These are phyloP conservation scores for Trisateles emortualis DNA, from an alignment of 2,888 invertebrate species.

Conservation along the genomic window DNA sequence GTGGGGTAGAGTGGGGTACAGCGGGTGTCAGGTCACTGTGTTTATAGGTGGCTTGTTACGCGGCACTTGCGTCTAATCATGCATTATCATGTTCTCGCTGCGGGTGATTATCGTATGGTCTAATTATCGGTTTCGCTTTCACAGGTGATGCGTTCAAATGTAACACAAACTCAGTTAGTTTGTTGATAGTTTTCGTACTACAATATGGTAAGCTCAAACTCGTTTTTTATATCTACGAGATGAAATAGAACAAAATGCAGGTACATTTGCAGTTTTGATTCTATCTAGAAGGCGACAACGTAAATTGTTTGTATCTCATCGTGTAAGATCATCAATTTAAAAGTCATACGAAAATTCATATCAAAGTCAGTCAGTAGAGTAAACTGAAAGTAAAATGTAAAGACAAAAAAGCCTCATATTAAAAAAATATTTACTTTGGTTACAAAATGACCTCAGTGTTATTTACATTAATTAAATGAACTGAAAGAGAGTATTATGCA, in stretches of 20 bases:
- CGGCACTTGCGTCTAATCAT: conserved; percentile 64
- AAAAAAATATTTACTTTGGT: conserved; percentile 1
- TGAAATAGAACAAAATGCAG: not conserved
- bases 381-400: too few relatives aligned
- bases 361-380: too few relatives aligned
- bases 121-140: conserved; percentile 30
- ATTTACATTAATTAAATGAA: conserved; percentile 49
- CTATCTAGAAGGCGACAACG: too few relatives aligned
- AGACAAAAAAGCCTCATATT: not conserved
- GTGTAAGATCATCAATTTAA: too few relatives aligned
- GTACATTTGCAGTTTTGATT: not conserved
- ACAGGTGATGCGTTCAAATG: conserved; percentile 1
- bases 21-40: conserved; percentile 74
- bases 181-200: not conserved
- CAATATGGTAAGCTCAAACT: too few relatives aligned
- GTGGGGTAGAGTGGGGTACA: conserved; percentile 39
- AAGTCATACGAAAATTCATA: too few relatives aligned
- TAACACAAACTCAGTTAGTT: not conserved
- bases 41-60: conserved; percentile 71
- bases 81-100: conserved; percentile 59
- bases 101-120: conserved; percentile 34
- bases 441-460: conserved; percentile 21
- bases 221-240: not conserved
- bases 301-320: too few relatives aligned
- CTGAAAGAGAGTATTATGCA: conserved; percentile 43